These are phyloP conservation scores for Diplogasteroides magnus DNA, from an alignment of 1,140 invertebrate species.

Conservation along the genomic window DNA sequence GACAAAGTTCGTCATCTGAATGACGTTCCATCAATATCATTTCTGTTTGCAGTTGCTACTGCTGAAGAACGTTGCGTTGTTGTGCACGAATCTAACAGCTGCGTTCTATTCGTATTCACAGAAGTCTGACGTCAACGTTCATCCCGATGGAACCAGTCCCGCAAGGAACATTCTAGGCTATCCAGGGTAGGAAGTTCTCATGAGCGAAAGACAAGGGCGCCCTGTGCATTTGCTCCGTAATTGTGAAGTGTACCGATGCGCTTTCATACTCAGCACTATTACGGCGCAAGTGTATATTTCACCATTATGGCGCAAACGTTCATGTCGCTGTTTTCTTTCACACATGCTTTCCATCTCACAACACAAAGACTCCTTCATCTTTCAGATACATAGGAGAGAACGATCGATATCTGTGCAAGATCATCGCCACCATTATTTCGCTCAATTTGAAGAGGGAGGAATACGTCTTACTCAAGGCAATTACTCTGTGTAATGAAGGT, in stretches of 20 bases:
- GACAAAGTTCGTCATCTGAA: neutral
- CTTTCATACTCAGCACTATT: no score
- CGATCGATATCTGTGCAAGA: neutral
- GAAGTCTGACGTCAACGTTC: neutral
- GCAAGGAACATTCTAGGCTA: no score
- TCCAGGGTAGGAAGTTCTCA: no score
- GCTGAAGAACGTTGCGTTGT: neutral
- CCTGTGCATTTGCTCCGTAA: no score
- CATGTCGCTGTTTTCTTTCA: no score
- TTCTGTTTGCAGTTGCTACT: neutral
- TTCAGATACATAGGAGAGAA: neutral
- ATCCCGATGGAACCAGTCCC: neutral
- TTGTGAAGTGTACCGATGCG: no score
- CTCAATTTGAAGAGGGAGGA: neutral
- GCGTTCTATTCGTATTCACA: neutral
- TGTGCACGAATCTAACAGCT: neutral
- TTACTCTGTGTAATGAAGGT: neutral
- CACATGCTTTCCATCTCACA: no score
- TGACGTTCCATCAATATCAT: neutral
- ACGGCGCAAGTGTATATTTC: no score
- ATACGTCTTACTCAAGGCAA: neutral
- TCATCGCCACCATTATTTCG: neutral
- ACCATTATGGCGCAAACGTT: no score
- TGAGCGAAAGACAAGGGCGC: no score
- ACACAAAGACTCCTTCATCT: no score